A percentile compares a stretch with the other conserved stretches of the same genome.
phyloP scores from a whole-genome alignment of 2,113 vertebrate genomes.

The Cnemophilus loriae region DNA sequence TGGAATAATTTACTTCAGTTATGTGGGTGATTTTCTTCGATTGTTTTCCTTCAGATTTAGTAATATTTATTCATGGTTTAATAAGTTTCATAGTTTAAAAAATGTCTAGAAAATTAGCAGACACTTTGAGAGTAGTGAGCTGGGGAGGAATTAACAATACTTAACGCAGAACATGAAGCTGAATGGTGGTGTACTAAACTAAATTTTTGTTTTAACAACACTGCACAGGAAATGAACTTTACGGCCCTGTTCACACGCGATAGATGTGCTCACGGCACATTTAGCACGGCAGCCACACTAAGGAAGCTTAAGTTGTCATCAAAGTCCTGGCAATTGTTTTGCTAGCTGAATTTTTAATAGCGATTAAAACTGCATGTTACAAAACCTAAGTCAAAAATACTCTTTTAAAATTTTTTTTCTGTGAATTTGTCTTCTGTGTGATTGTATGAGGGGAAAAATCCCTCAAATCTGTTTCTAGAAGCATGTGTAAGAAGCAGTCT shows the following conservation, averaged over 20 bases:
- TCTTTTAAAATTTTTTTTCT: neutral
- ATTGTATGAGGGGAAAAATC: neutral
- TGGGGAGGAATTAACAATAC: neutral
- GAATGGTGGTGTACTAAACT: neutral
- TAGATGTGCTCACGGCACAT: neutral
- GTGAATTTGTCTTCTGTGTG: neutral
- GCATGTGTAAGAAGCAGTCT: neutral
- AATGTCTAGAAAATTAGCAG: neutral
- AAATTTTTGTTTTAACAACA: neutral
- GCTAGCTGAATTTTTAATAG: neutral
- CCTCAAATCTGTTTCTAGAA: neutral
- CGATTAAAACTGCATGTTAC: neutral
- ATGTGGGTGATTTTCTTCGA: neutral
- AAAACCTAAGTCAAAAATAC: neutral
- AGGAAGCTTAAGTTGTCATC: neutral
- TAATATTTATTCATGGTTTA: neutral
- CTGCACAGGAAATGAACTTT: conserved; percentile 6
- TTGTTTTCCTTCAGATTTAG: neutral
- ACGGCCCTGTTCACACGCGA: neutral
- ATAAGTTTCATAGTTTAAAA: neutral
- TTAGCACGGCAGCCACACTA: neutral
- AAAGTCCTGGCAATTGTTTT: neutral
- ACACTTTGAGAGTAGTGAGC: neutral
- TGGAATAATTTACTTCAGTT: neutral
- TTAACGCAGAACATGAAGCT: neutral